Conservation (phyloP, 2,113 vertebrate genomes). For the Vulpes vulpes region DNA sequence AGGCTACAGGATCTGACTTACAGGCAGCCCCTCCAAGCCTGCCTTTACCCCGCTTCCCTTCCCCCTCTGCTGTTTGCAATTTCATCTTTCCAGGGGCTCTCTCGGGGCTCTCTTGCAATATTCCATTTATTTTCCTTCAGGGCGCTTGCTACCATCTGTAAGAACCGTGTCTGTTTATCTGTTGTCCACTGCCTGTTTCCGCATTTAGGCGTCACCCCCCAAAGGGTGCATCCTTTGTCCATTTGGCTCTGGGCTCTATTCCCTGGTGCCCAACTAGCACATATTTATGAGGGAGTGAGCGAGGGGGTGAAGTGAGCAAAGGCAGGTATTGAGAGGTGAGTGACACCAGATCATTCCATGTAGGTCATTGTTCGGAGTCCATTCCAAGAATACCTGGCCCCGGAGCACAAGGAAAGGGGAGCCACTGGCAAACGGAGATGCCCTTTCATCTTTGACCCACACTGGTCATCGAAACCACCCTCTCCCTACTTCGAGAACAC, state of each 20-base stretch:
- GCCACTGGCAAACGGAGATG: not conserved
- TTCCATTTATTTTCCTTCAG: not conserved
- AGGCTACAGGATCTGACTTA: not conserved
- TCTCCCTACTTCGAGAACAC: not conserved
- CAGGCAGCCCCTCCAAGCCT: not conserved
- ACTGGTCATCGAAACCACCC: not conserved
- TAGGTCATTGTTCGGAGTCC: not conserved
- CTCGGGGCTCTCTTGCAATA: not conserved
- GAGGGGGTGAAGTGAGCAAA: not conserved
- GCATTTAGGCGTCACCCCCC: not conserved
- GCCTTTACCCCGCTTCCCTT: not conserved
- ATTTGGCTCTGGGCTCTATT: not conserved
- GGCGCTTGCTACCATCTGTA: not conserved
- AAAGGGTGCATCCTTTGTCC: not conserved
- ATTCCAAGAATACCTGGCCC: not conserved
- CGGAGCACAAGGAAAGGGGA: not conserved
- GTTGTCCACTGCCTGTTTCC: not conserved
- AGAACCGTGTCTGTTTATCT: rapidly evolving
- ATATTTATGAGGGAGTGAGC: rapidly evolving
- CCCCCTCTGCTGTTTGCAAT: no score
- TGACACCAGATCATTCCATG: not conserved
- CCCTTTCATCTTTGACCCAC: not conserved
- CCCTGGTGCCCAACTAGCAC: rapidly evolving
- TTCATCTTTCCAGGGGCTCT: not conserved
- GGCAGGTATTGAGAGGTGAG: not conserved